Conservation (phyloP, 2,797 vertebrate species). For the Muscicapa comitata region DNA sequence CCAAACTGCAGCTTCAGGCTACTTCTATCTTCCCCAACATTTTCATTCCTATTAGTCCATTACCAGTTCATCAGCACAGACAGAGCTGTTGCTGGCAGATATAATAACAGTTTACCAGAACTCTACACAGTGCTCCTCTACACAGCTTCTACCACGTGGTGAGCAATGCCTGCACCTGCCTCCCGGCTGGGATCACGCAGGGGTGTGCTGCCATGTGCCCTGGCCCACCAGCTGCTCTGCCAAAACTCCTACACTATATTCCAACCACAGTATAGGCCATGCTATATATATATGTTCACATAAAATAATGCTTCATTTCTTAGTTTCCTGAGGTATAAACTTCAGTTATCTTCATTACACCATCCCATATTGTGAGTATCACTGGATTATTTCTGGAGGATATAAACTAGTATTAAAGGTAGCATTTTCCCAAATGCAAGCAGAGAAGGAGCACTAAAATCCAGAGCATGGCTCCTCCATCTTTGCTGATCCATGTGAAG, state of each 20-base stretch:
- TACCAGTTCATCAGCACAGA: not conserved
- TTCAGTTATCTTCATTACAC: not conserved
- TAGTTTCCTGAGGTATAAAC: not conserved
- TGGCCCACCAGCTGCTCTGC: not conserved
- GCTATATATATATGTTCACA: not conserved
- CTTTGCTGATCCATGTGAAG: not conserved
- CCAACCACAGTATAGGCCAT: accelerated
- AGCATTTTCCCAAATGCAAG: not conserved
- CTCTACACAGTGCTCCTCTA: accelerated
- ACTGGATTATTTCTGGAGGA: not conserved
- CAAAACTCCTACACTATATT: not conserved
- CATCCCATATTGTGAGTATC: not conserved
- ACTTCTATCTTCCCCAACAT: not conserved
- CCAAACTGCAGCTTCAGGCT: not conserved
- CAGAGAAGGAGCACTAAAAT: not conserved
- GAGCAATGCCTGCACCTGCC: not conserved
- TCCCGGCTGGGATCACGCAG: not conserved
- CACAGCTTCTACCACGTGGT: accelerated
- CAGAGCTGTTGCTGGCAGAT: not conserved
- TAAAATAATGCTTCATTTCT: not conserved
- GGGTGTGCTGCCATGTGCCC: not conserved
- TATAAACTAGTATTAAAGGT: not conserved
- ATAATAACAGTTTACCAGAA: not conserved
- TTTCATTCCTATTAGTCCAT: not conserved
- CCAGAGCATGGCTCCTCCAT: not conserved